Evolutionary conservation across 2,888 invertebrate genomes (phyloP).

Genomic region (Andrena minutula): DNA sequence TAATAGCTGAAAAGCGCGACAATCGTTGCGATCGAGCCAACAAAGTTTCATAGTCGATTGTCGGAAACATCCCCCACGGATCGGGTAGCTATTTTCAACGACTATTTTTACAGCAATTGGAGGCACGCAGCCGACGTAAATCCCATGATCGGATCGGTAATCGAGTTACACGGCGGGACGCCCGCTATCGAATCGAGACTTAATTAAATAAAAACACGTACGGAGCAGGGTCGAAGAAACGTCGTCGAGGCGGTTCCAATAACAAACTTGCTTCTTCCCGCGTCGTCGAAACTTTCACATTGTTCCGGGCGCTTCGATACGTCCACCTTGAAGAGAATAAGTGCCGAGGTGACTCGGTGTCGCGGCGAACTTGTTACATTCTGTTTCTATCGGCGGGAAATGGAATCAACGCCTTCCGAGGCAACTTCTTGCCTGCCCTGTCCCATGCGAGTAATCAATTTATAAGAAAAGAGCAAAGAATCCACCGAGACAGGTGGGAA

Average conservation of each 20-base stretch:
- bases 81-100: not conserved
- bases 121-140: conserved; percentile 16
- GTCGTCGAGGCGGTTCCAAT: conserved; percentile 14
- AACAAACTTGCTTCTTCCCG: conserved; percentile 30
- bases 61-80: not conserved
- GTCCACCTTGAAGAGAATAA: conserved; percentile 34
- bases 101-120: not conserved
- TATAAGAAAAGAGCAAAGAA: not conserved
- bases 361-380: conserved; percentile 45
- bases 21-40: conserved; percentile 9
- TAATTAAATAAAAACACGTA: conserved; percentile 50
- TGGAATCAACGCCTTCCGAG: conserved; percentile 22
- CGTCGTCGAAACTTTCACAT: conserved; percentile 23
- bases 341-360: conserved; percentile 25
- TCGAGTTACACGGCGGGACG: not conserved
- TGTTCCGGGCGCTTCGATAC: conserved; percentile 18
- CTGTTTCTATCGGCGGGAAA: conserved; percentile 37
- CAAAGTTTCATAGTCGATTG: not conserved
- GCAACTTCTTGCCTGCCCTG: conserved; percentile 10
- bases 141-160: conserved; percentile 11
- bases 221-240: not conserved
- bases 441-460: conserved; percentile 27
- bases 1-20: not conserved
- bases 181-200: conserved; percentile 22
- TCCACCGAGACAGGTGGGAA: too few relatives aligned